Evolutionary conservation across 2,888 invertebrate genomes (phyloP).

Genomic region (Ligdia adustata): DNA sequence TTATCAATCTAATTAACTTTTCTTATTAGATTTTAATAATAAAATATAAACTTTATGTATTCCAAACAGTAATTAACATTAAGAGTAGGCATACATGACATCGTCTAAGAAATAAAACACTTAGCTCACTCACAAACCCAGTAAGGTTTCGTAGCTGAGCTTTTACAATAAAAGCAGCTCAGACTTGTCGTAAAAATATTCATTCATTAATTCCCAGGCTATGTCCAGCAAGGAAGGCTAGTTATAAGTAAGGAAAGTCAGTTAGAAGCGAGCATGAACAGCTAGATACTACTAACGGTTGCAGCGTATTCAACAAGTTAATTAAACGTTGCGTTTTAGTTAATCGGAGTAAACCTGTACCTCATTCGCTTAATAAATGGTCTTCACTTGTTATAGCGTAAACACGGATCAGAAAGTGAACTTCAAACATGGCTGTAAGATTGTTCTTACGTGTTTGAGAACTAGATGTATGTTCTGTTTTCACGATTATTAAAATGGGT

Average conservation of each 20-base stretch:
- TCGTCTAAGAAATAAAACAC: too few relatives aligned
- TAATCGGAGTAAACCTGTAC: constrained; percentile 37
- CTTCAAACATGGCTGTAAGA: neutral
- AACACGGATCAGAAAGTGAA: neutral
- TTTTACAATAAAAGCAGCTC: neutral
- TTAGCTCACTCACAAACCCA: too few relatives aligned
- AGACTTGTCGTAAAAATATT: constrained; percentile 6
- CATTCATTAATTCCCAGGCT: constrained; percentile 18
- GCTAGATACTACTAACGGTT: constrained; percentile 21
- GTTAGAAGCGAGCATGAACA: constrained; percentile 20
- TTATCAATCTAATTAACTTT: too few relatives aligned
- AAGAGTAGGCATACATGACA: too few relatives aligned
- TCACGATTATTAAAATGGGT: too few relatives aligned
- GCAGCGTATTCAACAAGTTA: constrained; percentile 33
- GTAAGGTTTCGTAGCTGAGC: too few relatives aligned
- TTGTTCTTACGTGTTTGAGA: neutral
- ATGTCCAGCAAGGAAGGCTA: constrained; percentile 10
- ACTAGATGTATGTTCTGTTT: too few relatives aligned
- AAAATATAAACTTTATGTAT: too few relatives aligned
- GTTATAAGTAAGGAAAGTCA: constrained; percentile 6
- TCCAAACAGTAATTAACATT: too few relatives aligned
- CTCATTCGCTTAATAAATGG: constrained; percentile 20
- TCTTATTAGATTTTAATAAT: too few relatives aligned
- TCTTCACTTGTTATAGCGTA: constrained; percentile 14
- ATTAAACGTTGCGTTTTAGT: constrained; percentile 37